Conservation (phyloP, 2,888 invertebrate species). For the Ennomos quercinarius region DNA sequence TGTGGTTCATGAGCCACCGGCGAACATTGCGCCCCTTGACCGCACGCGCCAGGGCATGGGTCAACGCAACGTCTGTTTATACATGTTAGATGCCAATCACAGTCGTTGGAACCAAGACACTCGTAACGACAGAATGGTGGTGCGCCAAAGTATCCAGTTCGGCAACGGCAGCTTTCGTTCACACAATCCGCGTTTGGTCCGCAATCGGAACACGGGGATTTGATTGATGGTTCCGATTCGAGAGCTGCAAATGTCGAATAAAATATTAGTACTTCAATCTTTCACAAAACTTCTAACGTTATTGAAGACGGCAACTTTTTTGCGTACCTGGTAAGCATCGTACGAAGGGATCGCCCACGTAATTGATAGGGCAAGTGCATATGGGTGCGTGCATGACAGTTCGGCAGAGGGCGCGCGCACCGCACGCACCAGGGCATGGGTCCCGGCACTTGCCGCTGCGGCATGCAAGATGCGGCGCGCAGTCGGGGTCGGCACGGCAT, state of each 20-base stretch:
- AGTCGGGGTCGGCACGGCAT: slow-evolving; percentile 89
- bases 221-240: slow-evolving; percentile 61
- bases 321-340: slow-evolving; percentile 86
- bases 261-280: slow-evolving; percentile 4
- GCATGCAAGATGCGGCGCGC: slow-evolving; percentile 87
- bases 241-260: slow-evolving; percentile 33
- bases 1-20: slow-evolving; percentile 89
- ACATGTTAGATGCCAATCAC: slow-evolving; percentile 89
- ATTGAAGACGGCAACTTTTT: not conserved
- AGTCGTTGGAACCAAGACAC: slow-evolving; percentile 89
- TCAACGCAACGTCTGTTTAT: slow-evolving; percentile 89
- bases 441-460: slow-evolving; percentile 88
- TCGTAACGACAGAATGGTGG: slow-evolving; percentile 91
- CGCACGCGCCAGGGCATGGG: slow-evolving; percentile 91
- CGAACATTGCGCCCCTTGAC: slow-evolving; percentile 89
- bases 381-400: slow-evolving; percentile 91
- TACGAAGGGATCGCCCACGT: slow-evolving; percentile 91
- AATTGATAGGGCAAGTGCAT: slow-evolving; percentile 89
- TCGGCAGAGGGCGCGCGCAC: slow-evolving; percentile 89
- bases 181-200: slow-evolving; percentile 91
- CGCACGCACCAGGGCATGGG: slow-evolving; percentile 92
- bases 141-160: slow-evolving; percentile 88
- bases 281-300: no score
- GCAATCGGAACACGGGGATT: slow-evolving; percentile 89
- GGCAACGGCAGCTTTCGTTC: slow-evolving; percentile 88